Evolutionary conservation across 2,797 vertebrate species (phyloP).

Genomic region (Pampus argenteus): DNA sequence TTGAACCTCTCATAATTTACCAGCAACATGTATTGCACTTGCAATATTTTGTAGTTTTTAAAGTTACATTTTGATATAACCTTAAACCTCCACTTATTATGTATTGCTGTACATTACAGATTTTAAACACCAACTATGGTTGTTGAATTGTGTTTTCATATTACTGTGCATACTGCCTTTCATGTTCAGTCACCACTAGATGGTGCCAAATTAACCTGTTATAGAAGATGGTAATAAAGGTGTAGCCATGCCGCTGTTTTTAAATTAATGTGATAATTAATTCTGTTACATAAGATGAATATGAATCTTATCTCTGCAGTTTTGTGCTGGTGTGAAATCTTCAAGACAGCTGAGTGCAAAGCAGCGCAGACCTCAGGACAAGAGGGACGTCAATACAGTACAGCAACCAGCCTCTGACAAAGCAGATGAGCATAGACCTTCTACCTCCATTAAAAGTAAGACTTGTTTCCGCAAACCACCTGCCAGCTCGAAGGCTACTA

Average conservation of each 20-base stretch:
- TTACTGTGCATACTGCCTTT: not conserved
- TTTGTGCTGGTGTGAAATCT: slow-evolving; percentile 66
- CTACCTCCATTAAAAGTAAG: slow-evolving; percentile 57
- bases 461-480: slow-evolving; percentile 65
- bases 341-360: slow-evolving; percentile 69
- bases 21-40: not conserved
- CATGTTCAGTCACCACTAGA: slow-evolving; percentile 79
- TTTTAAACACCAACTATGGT: slow-evolving; percentile 5
- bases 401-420: slow-evolving; percentile 65
- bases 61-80: not conserved
- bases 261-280: slow-evolving; percentile 56
- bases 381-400: slow-evolving; percentile 46
- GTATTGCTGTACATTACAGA: not conserved
- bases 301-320: slow-evolving; percentile 76
- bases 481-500: slow-evolving; percentile 67
- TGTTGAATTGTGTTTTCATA: not conserved
- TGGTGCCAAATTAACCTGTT: slow-evolving; percentile 83
- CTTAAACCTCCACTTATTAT: slow-evolving; percentile 6
- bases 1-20: not conserved
- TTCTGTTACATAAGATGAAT: slow-evolving; percentile 71
- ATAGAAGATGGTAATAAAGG: slow-evolving; percentile 32
- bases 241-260: slow-evolving; percentile 49
- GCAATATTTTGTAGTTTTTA: not conserved
- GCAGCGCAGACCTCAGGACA: slow-evolving; percentile 55
- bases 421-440: slow-evolving; percentile 55